phyloP scores from a whole-genome alignment of 2,888 invertebrate species.

The Ochropacha duplaris region DNA sequence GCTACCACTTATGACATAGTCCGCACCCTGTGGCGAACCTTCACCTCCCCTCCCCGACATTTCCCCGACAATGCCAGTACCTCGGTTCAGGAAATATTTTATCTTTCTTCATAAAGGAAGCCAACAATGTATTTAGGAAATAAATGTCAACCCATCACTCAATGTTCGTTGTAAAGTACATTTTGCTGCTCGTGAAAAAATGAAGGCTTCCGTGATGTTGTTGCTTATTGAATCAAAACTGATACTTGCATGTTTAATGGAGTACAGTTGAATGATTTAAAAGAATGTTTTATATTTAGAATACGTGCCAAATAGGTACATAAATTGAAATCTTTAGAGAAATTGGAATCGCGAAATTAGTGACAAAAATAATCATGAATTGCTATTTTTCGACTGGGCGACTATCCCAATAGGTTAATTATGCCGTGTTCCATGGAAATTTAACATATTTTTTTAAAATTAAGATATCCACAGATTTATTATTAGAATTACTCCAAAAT shows the following conservation, averaged over 20 bases:
- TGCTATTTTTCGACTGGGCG: no score
- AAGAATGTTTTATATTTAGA: not conserved
- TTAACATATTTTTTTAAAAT: no score
- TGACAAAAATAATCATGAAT: no score
- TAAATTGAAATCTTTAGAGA: no score
- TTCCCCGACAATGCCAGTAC: conserved; percentile 63
- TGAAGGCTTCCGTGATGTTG: conserved; percentile 24
- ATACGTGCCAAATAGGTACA: no score
- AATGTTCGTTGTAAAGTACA: conserved; percentile 50
- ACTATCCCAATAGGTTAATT: no score
- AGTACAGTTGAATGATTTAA: not conserved
- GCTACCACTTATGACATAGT: conserved; percentile 12
- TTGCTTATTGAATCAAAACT: not conserved
- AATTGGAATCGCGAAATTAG: no score
- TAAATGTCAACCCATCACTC: conserved; percentile 78
- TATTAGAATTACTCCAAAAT: no score
- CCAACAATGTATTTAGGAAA: conserved; percentile 77
- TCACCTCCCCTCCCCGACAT: conserved; percentile 56
- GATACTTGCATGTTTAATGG: not conserved
- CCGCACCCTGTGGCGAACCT: conserved; percentile 27
- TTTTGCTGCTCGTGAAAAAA: conserved; percentile 39
- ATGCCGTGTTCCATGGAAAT: no score
- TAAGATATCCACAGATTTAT: no score
- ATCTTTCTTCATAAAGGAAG: conserved; percentile 78
- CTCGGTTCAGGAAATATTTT: conserved; percentile 74